Evolutionary conservation across 1,140 invertebrate genomes (phyloP).

Genomic region (Drosophila kikkawai): DNA sequence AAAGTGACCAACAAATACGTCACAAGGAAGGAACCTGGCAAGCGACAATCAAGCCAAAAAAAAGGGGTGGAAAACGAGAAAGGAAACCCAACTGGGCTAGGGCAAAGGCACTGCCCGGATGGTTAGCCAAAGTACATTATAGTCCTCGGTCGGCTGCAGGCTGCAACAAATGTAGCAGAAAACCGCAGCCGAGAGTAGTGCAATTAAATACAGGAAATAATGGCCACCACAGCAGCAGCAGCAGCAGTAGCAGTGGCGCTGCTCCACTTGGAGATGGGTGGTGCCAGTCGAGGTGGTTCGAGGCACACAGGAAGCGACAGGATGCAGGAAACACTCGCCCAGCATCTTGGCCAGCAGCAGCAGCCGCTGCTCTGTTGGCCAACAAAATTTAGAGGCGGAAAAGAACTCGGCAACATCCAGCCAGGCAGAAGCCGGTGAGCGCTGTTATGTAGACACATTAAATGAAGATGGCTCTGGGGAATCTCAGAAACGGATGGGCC

Average conservation of each 20-base stretch:
- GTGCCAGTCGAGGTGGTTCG: neutral
- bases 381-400: conserved; percentile 49
- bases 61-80: neutral
- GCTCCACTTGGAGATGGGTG: conserved; percentile 3
- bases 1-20: conserved; percentile 58
- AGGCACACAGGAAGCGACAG: conserved; percentile 58
- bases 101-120: conserved; percentile 31
- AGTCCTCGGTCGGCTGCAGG: conserved; percentile 62
- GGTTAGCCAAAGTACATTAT: conserved; percentile 77
- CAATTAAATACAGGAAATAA: conserved; percentile 83
- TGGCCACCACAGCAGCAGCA: conserved; percentile 70
- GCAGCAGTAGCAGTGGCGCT: conserved; percentile 4
- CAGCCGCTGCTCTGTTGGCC: conserved; percentile 25
- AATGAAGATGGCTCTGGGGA: conserved; percentile 40
- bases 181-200: conserved; percentile 80
- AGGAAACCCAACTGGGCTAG: conserved; percentile 1
- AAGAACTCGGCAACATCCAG: conserved; percentile 34
- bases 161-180: conserved; percentile 82
- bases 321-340: conserved; percentile 48
- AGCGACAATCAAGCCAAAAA: conserved; percentile 31
- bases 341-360: conserved; percentile 46
- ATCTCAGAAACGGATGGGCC: conserved; percentile 36
- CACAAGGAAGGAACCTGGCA: conserved; percentile 44
- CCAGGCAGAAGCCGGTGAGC: conserved; percentile 35
- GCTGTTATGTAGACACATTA: conserved; percentile 43